These are phyloP conservation scores for Australoheros scitulus DNA, from an alignment of 2,113 vertebrate species.

Conservation along the genomic window DNA sequence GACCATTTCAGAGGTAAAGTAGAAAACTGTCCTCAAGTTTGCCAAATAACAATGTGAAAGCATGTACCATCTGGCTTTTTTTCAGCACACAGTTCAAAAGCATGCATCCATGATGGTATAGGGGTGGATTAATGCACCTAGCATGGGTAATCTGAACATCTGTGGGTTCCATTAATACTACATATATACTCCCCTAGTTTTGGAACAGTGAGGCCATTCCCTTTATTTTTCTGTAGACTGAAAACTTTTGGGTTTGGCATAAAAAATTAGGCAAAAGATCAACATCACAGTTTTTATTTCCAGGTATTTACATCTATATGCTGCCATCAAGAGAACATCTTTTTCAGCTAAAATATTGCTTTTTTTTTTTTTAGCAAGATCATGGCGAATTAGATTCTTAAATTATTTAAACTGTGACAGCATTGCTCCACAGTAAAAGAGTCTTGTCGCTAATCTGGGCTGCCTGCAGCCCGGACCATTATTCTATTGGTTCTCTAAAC, in stretches of 20 bases:
- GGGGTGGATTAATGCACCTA: neutral
- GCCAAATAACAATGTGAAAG: neutral
- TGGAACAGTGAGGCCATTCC: too few relatives aligned
- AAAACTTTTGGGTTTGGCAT: too few relatives aligned
- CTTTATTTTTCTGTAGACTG: too few relatives aligned
- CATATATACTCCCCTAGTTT: neutral
- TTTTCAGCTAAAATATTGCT: neutral
- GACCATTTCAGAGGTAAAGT: neutral
- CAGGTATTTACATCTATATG: neutral
- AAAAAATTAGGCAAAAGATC: too few relatives aligned
- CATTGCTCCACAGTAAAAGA: neutral
- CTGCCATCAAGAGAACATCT: neutral
- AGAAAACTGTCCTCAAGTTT: neutral
- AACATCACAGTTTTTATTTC: too few relatives aligned
- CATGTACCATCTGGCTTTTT: neutral
- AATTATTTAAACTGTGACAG: neutral
- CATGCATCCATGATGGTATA: neutral
- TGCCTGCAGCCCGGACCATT: neutral
- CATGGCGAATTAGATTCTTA: neutral
- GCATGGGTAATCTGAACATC: neutral
- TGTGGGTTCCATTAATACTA: rapidly evolving
- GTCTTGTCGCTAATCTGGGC: neutral
- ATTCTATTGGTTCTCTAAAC: neutral
- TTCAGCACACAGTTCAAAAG: neutral
- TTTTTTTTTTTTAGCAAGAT: neutral